Percentiles rank a stretch among this genome's conserved stretches.
phyloP scores from a whole-genome alignment of 2,113 vertebrate genomes.

The Lepisosteus oculatus region DNA sequence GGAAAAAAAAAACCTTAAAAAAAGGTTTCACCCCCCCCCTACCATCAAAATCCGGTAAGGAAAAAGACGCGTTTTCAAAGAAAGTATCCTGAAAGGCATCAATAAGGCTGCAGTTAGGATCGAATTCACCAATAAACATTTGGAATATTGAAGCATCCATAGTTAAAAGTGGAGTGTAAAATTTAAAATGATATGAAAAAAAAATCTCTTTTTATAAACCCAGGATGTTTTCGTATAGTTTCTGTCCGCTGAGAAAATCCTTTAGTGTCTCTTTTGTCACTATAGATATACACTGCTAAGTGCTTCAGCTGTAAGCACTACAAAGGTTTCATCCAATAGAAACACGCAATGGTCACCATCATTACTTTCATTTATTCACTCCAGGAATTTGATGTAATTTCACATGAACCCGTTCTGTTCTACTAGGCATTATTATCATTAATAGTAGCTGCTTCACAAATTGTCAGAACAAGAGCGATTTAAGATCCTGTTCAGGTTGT shows the following conservation, averaged over 20 bases:
- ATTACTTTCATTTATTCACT: background rate
- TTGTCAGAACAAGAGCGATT: too few relatives aligned
- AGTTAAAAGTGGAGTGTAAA: background rate
- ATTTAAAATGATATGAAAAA: background rate
- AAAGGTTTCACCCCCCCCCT: slow-evolving; percentile 51
- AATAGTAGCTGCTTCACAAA: too few relatives aligned
- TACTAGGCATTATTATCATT: background rate
- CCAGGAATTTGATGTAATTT: background rate
- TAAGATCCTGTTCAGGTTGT: too few relatives aligned
- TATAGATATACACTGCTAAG: background rate
- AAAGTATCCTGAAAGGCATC: slow-evolving; percentile 76
- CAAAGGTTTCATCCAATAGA: background rate
- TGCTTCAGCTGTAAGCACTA: background rate
- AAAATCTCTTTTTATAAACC: background rate
- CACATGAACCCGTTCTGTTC: background rate
- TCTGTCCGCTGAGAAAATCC: slow-evolving; percentile 1
- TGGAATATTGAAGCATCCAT: slow-evolving; percentile 79
- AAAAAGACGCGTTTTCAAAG: slow-evolving; percentile 68
- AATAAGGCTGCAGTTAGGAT: slow-evolving; percentile 86
- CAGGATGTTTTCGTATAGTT: background rate
- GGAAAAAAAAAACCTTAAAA: background rate
- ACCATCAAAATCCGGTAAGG: slow-evolving; percentile 76
- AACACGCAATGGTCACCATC: background rate
- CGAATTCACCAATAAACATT: slow-evolving; percentile 78
- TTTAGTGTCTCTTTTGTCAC: background rate